Conservation (phyloP, 2,797 vertebrate genomes). For the Typhlichthys subterraneus region DNA sequence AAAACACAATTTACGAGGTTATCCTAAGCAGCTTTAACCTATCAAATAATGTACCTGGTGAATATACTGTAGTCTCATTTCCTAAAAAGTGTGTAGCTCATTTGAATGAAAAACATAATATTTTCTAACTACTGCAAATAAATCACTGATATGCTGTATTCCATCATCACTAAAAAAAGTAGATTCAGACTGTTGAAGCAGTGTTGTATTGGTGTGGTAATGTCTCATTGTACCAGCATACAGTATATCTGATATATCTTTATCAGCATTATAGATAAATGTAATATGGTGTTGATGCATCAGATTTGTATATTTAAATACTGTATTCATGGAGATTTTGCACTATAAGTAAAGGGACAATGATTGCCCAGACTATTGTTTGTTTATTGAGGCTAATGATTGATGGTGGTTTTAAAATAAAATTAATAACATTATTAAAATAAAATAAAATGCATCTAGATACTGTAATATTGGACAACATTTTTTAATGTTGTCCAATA, state of each 20-base stretch:
- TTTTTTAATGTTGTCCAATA: too few species aligned
- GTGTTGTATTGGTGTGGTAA: slow-evolving; percentile 51
- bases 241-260: slow-evolving; percentile 26
- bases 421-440: neutral
- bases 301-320: slow-evolving; percentile 13
- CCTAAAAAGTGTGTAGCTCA: slow-evolving; percentile 11
- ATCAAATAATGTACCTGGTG: slow-evolving; percentile 1
- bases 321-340: neutral
- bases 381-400: neutral
- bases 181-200: slow-evolving; percentile 32
- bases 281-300: slow-evolving; percentile 9
- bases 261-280: slow-evolving; percentile 18
- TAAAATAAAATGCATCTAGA: neutral
- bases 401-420: neutral
- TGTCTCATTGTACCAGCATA: slow-evolving; percentile 55
- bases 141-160: slow-evolving; percentile 15
- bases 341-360: slow-evolving; percentile 7
- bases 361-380: slow-evolving; percentile 6
- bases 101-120: slow-evolving; percentile 16
- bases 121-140: slow-evolving; percentile 25
- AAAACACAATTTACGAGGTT: too few species aligned
- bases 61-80: slow-evolving; percentile 23
- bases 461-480: neutral
- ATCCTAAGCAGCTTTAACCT: too few species aligned
- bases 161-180: slow-evolving; percentile 27